Base-by-base conservation (phyloP, 2,113 vertebrate species). In the Chlamydotis undulata region DNA sequence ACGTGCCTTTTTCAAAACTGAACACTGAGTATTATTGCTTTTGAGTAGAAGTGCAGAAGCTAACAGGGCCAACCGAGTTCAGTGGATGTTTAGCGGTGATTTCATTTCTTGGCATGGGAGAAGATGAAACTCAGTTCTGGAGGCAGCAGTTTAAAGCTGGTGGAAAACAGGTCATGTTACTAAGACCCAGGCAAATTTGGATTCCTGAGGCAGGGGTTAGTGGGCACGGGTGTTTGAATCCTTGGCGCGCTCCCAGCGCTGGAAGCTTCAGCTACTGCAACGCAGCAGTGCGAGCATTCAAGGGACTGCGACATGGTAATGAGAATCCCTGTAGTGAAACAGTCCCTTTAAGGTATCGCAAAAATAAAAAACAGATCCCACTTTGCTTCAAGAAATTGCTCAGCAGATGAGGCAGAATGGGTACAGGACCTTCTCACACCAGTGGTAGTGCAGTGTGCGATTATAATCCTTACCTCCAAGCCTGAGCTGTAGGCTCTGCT, bases 81-180 rank as follows among this genome's bases (percentile, higher is more conserved):
- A 83, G 76, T 55, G 59, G 52, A 55, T 87, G 64, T 63, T 69
- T 33, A 65, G 4, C 74, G 71, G 87, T 82, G 56, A 93, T 68
- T 94, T 94, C 18, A 91, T 92, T 95, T 75, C 89, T 86, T 94
- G 78, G 65, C 56, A 64, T 49, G 41, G 60, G 64, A 96, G 85
- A 74, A 96, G 89, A 70, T 41, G 80, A 95, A 92, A 86, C 57
- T 89, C n/a, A 10, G 33, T 69, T 92, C 73, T 91, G 64, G 68
- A 89, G 52, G 49, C 33, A 89, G 60, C 14, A 69, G 39, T 90
- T 89, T 35, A 47, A 80, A 94, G 86, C 80, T 93, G 56, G 12
- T 94, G 68, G 65, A 92, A 97, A 96, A 93, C 86, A 94, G 94
- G 93, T 94, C 91, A 55, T 91, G 52, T 92, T 96, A 94, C 93